Evolutionary conservation across 2,888 invertebrate genomes (phyloP).

Genomic region (Drosophila cracens): DNA sequence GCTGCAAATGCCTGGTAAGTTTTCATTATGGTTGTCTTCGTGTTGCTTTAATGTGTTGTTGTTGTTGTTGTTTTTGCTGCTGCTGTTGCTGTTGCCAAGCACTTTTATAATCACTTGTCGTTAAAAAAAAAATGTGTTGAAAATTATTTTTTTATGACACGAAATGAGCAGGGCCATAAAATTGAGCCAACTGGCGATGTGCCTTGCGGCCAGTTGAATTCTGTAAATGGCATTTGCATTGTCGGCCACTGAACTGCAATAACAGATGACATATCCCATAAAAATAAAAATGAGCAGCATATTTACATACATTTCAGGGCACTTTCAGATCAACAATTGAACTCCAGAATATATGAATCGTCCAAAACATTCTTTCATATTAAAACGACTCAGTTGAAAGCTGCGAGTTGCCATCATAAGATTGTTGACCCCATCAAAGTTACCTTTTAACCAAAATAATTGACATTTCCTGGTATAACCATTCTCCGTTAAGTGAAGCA

Average conservation of each 20-base stretch:
- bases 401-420: not conserved
- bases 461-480: not conserved
- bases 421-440: slow-evolving; percentile 12
- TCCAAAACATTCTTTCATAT: not conserved
- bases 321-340: slow-evolving; percentile 6
- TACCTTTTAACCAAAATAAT: slow-evolving; percentile 7
- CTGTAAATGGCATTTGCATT: slow-evolving; percentile 51
- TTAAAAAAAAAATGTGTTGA: slow-evolving; percentile 71
- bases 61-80: slow-evolving; percentile 28
- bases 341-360: not conserved
- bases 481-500: slow-evolving; percentile 11
- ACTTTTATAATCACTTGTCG: slow-evolving; percentile 71
- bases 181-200: slow-evolving; percentile 62
- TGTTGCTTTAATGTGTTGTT: slow-evolving; percentile 29
- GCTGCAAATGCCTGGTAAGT: slow-evolving; percentile 73
- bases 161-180: slow-evolving; percentile 73
- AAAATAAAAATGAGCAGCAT: slow-evolving; percentile 17
- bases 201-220: slow-evolving; percentile 52
- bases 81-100: slow-evolving; percentile 39
- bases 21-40: slow-evolving; percentile 54
- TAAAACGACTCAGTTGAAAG: not conserved
- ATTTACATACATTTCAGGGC: not conserved
- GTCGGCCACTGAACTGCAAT: slow-evolving; percentile 50
- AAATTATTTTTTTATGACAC: slow-evolving; percentile 74
- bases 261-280: slow-evolving; percentile 21